Base-by-base conservation (phyloP, 2,888 invertebrate genomes). In the Sarcophaga carnaria region DNA sequence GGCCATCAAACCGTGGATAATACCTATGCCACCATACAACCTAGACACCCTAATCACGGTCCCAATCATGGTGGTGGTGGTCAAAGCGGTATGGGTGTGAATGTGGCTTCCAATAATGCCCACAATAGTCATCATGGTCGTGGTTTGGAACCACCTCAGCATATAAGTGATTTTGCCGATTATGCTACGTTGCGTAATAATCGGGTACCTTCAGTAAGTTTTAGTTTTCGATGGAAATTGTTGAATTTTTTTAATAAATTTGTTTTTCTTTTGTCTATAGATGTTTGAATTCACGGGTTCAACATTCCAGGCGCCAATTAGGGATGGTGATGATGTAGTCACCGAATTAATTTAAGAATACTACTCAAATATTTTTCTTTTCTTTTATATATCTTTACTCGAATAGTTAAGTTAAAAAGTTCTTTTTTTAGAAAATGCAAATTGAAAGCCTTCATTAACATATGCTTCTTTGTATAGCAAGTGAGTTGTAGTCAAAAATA, bases 241-340 rank as follows among this genome's bases (percentile, higher is more conserved):
- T 20, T 67, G 59, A 49, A 76, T 20, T 27, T 27, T 27, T 27
- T 27, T 27, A 27, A 22, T 22, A 22, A 22, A 63, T 37, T 45
- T 25, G 12, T 45, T 80, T 54, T 72, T 54, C n/a, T 27, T 45
- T 62, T 60, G 75, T 49, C 25, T 47, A 89, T 82, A 94, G 92
- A 91, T 93, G 90, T 94, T 93, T 89, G 94, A 94, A 90, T 94
- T 94, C 49, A 94, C 93, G 80, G 96, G 96, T 17, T 96, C 96
- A 89, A 96, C 96, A 84, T 96, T 96, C 92, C 96, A 96, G 93
- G 97, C 96, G 14, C 96, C 96, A 20, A 91, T 93, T 85, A 91
- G 93, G 80, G 93, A 93, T 69, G 93, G 93, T 84, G 93, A 93
- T 69, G 93, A 93, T 86, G 92, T 91, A 59, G 93, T 93, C 64